Base-by-base conservation (phyloP, 1,140 invertebrate species). In the Luehdorfia chinensis region DNA sequence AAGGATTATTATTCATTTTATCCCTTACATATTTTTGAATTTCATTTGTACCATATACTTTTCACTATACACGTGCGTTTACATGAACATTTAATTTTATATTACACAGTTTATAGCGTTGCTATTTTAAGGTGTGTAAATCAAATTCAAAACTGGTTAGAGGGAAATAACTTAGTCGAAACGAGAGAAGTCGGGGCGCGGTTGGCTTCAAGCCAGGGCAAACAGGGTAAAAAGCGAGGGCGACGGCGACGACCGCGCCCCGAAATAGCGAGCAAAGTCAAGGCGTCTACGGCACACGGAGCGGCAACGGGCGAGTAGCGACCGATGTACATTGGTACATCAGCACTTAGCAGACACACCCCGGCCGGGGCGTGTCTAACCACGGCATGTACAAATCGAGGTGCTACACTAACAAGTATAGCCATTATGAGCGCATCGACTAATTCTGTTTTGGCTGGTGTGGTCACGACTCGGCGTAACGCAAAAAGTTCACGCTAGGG, bases 191-290 rank as follows among this genome's bases (percentile, higher is more conserved):
- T 49, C 65, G 58, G 65, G 66, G 66, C 70, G 69, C 59, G 75
- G 64, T 80, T 85, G 81, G 81, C 77, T 49, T n/a, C n/a, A 48
- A 58, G 74, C 78, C 78, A 83, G 81, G 63, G 62, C 68, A 79
- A 81, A 83, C 74, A 79, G 78, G 81, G 77, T 81, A 85, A 85
- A 85, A 83, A 81, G 72, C 62, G 74, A 79, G 70, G 76, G 76
- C 73, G 77, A 67, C 67, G 75, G 57, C 77, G 70, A 53, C 69
- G 64, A 67, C 77, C 75, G 76, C 78, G 66, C 78, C 80, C 66
- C 68, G 61, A 83, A 76, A 84, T 81, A 81, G 74, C 77, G 69
- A 57, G 64, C 66, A 76, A 81, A 79, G 80, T 84, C 75, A 83
- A 84, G 80, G 76, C 73, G 52, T 59, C 64, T 62, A 57, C 59